Conservation (phyloP, 2,797 vertebrate species). For the Characodon lateralis region DNA sequence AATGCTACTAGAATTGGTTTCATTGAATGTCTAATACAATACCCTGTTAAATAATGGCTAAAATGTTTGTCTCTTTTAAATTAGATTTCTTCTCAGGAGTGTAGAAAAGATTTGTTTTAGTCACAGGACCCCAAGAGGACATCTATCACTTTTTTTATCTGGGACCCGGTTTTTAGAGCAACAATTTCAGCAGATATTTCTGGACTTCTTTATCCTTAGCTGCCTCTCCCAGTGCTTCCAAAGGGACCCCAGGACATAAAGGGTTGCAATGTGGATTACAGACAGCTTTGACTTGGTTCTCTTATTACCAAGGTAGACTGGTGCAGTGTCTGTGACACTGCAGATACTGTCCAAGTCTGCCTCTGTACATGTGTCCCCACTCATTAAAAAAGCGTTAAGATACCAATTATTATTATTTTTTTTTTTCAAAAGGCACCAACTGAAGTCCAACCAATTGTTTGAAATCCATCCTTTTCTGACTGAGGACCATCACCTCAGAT, state of each 20-base stretch:
- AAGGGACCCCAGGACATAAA: neutral
- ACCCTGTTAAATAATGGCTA: neutral
- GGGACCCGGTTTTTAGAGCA: neutral
- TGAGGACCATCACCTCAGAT: neutral
- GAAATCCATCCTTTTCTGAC: neutral
- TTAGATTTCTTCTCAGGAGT: neutral
- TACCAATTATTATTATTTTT: neutral
- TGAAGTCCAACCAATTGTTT: neutral
- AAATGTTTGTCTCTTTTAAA: neutral
- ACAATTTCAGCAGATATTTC: neutral
- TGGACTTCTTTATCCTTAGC: conserved; percentile 2
- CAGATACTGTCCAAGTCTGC: neutral
- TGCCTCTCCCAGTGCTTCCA: neutral
- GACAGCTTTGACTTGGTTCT: conserved; percentile 4
- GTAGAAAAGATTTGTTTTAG: neutral
- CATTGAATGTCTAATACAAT: neutral
- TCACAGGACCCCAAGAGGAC: neutral
- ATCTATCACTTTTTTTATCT: neutral
- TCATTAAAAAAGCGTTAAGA: neutral
- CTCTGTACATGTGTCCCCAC: neutral
- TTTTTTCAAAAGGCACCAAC: neutral
- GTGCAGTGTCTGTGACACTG: neutral
- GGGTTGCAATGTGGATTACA: neutral
- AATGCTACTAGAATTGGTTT: neutral
- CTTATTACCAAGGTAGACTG: conserved; percentile 3